These are phyloP conservation scores for Cerastis rubricosa DNA, from an alignment of 2,888 invertebrate species.

Conservation along the genomic window DNA sequence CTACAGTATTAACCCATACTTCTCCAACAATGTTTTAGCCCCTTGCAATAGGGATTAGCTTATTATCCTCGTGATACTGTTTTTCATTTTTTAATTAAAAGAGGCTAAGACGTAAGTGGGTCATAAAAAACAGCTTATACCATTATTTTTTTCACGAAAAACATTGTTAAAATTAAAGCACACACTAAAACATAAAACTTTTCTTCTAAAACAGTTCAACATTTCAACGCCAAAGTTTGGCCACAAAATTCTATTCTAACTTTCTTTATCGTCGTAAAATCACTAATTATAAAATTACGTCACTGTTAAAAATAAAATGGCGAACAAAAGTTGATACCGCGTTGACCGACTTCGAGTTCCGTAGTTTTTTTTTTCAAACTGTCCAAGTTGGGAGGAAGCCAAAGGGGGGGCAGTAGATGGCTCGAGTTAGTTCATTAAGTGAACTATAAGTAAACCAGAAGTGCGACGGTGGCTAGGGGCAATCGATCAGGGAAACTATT, in stretches of 20 bases:
- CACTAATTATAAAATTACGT: constrained; percentile 50
- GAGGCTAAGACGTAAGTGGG: too few species aligned
- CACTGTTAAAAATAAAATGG: constrained; percentile 39
- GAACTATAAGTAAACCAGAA: constrained; percentile 62
- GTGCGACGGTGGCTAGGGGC: constrained; percentile 35
- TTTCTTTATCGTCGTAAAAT: constrained; percentile 10
- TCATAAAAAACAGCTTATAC: not conserved
- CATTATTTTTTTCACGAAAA: not conserved
- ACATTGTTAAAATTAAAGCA: not conserved
- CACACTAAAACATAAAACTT: not conserved
- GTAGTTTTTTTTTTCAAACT: constrained; percentile 46
- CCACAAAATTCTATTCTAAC: constrained; percentile 15
- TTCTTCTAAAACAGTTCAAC: not conserved
- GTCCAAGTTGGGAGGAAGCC: constrained; percentile 59
- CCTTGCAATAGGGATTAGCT: not conserved
- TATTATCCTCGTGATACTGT: not conserved
- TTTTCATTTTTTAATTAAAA: not conserved
- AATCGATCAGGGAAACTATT: constrained; percentile 55
- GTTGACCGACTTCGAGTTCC: constrained; percentile 50
- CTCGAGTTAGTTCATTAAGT: constrained; percentile 66
- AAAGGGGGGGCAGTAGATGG: constrained; percentile 47
- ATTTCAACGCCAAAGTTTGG: not conserved
- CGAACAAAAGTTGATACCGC: constrained; percentile 45
- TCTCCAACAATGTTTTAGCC: not conserved
- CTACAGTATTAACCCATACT: not conserved